Conservation (phyloP, 2,888 invertebrate genomes). For the Nymphalis polychloros region DNA sequence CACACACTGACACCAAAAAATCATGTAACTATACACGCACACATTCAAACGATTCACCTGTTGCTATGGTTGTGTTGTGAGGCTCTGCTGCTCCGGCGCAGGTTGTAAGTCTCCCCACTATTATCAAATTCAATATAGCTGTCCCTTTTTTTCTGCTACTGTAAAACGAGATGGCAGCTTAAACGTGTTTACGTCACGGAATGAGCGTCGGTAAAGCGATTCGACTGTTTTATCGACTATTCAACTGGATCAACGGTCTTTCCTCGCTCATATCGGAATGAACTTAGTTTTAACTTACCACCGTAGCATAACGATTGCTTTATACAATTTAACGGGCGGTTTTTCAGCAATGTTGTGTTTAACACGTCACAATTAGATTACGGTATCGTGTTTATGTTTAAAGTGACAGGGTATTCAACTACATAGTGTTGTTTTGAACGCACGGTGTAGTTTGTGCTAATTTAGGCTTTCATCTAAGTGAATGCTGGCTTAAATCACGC, state of each 20-base stretch:
- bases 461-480: slow-evolving; percentile 68
- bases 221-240: slow-evolving; percentile 69
- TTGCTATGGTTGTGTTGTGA: slow-evolving; percentile 69
- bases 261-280: slow-evolving; percentile 67
- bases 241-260: slow-evolving; percentile 81
- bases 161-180: slow-evolving; percentile 51
- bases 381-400: slow-evolving; percentile 52
- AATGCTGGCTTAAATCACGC: slow-evolving; percentile 74
- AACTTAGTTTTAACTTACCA: slow-evolving; percentile 79
- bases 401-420: slow-evolving; percentile 53
- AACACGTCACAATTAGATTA: slow-evolving; percentile 58
- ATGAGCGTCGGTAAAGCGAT: slow-evolving; percentile 69
- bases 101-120: slow-evolving; percentile 73
- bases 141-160: slow-evolving; percentile 48
- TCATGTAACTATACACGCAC: slow-evolving; percentile 57
- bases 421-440: slow-evolving; percentile 49
- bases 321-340: slow-evolving; percentile 59
- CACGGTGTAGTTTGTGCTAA: slow-evolving; percentile 48
- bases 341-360: slow-evolving; percentile 65
- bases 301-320: slow-evolving; percentile 67
- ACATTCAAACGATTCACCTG: slow-evolving; percentile 74
- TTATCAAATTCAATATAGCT: slow-evolving; percentile 51
- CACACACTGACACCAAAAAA: slow-evolving; percentile 54
- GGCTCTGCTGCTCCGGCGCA: slow-evolving; percentile 72
- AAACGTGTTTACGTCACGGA: slow-evolving; percentile 42